phyloP scores from a whole-genome alignment of 2,888 invertebrate species.

The Chydorus sphaericus region DNA sequence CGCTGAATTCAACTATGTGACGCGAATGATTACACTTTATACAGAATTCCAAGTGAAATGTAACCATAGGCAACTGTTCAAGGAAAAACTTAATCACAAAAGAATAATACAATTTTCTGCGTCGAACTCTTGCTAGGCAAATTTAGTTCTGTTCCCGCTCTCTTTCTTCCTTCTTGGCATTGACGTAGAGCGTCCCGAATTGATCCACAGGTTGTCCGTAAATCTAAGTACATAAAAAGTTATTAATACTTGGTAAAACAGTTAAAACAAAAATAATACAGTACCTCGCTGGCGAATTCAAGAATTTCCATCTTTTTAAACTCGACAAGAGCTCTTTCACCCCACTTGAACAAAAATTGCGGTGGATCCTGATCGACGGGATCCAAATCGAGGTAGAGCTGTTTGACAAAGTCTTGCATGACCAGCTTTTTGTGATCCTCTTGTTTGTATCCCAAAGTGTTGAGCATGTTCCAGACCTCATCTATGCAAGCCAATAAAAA shows the following conservation, averaged over 20 bases:
- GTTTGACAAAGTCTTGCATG: background rate
- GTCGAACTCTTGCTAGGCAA: background rate
- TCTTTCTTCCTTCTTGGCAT: background rate
- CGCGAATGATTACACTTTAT: no score
- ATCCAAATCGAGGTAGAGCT: background rate
- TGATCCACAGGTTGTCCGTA: background rate
- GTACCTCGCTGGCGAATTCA: background rate
- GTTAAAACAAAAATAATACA: background rate
- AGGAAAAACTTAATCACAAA: no score
- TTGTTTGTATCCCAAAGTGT: background rate
- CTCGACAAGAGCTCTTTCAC: conserved; percentile 5
- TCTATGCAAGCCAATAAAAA: background rate
- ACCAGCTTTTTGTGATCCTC: conserved; percentile 2
- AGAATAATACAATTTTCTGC: no score
- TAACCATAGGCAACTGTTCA: no score
- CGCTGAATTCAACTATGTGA: no score
- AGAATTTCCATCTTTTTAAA: conserved; percentile 8
- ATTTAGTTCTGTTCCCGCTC: background rate
- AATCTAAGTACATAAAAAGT: no score
- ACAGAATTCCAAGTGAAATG: no score
- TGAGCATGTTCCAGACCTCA: conserved; percentile 5
- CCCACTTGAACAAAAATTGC: background rate
- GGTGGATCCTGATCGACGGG: conserved; percentile 4
- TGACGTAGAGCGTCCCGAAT: background rate
- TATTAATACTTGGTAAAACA: no score